These are phyloP conservation scores for Theristicus caerulescens DNA, from an alignment of 2,113 vertebrate species.

Conservation along the genomic window DNA sequence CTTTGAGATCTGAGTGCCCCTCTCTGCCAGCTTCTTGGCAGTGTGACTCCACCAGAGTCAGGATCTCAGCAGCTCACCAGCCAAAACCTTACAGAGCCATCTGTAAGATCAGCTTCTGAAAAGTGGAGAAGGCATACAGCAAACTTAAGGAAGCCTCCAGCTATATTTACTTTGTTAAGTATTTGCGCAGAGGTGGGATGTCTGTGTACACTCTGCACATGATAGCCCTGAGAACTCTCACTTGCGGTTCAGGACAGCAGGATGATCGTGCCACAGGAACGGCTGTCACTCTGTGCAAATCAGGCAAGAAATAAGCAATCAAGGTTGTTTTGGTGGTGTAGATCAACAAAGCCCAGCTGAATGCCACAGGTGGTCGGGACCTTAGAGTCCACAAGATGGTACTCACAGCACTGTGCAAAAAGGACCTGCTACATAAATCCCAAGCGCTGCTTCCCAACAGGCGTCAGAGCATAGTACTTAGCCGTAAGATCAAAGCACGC, in stretches of 20 bases:
- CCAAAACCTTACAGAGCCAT: neutral
- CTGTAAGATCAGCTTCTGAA: neutral
- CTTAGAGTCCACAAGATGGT: constrained; percentile 46
- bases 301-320: neutral
- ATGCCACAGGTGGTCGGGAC: neutral
- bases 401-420: constrained; percentile 6
- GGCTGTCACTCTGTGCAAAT: neutral
- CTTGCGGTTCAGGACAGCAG: neutral
- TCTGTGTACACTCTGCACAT: neutral
- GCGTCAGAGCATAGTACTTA: neutral
- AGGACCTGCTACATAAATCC: neutral
- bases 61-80: neutral
- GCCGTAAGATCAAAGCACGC: neutral
- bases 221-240: neutral
- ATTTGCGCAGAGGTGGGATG: neutral
- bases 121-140: neutral
- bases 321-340: neutral
- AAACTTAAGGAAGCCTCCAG: neutral
- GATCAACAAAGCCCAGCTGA: neutral
- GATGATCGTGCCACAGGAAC: neutral
- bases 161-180: neutral
- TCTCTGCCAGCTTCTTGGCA: neutral
- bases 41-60: neutral
- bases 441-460: neutral
- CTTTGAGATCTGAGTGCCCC: neutral